Base-by-base conservation (phyloP, 2,888 invertebrate genomes). In the Drosophila fungiperda region DNA sequence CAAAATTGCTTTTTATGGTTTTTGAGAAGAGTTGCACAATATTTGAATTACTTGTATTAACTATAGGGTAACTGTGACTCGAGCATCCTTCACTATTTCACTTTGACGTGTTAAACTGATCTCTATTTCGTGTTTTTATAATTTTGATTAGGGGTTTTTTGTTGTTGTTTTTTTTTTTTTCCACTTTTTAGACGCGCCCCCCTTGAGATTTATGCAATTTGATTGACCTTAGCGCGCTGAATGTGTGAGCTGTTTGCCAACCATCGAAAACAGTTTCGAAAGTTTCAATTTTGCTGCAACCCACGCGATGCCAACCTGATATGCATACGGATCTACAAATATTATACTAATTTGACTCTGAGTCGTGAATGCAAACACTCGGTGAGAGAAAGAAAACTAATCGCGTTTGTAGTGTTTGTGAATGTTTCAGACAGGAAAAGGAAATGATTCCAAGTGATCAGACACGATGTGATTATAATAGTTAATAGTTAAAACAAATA, bases 181-280 rank as follows among this genome's bases (percentile, higher is more conserved):
- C 45, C 8, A 23, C 1, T 23, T 45, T 45, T 67, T 48, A 59
- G 78, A 77, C 78, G 74, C 63, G 79, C 79, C 81, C 63, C 82
- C 66, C 76, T 68, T 61, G 67, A 60, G 65, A 72, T 82, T 80
- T 73, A 69, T 82, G 81, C 83, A 76, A 82, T 77, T 73, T 68
- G 42, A 54, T 65, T 80, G 81, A 81, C 81, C 83, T 80, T 77
- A 82, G 45, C 45, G 35, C 45, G 60, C 36, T 55, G 64, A 60
- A 60, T 68, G 63, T 76, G 63, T 66, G 82, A 67, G 66, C 58
- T 69, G 82, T 67, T 77, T 81, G 78, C 75, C 65, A 81, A 81
- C 42, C 68, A 71, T 62, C 49, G 45, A 69, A 71, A 65, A 75
- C 52, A 58, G 59, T 80, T 82, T 82, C 72, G 82, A 80, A 80